A percentile compares a stretch with the other conserved stretches of the same genome.
Evolutionary conservation across 2,888 invertebrate species (phyloP).

Genomic region (Dryadula phaetusa): DNA sequence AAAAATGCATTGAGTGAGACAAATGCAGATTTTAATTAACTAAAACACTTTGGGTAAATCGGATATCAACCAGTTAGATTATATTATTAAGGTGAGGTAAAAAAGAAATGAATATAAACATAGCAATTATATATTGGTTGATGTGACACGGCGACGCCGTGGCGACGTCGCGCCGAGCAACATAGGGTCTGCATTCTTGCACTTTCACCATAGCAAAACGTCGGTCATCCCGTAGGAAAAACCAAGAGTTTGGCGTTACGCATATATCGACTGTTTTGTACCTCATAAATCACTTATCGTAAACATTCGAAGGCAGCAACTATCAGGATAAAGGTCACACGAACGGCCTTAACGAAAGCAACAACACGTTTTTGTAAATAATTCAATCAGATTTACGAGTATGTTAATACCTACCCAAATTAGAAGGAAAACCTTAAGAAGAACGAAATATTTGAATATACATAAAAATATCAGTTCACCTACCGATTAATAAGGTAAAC

Average conservation of each 20-base stretch:
- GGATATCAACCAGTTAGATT: slow-evolving; percentile 47
- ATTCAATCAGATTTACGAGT: slow-evolving; percentile 4
- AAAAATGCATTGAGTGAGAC: no score
- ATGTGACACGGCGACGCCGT: slow-evolving; percentile 43
- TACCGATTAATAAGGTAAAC: no score
- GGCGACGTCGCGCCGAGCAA: slow-evolving; percentile 47
- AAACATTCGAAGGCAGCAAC: slow-evolving; percentile 10
- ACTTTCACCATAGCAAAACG: slow-evolving; percentile 65
- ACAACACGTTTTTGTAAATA: not conserved
- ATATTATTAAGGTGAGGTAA: slow-evolving; percentile 51
- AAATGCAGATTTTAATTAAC: slow-evolving; percentile 40
- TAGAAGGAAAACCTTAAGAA: not conserved
- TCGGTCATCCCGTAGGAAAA: slow-evolving; percentile 41
- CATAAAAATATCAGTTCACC: not conserved
- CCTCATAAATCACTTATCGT: slow-evolving; percentile 49
- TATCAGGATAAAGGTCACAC: slow-evolving; percentile 23
- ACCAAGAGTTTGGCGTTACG: slow-evolving; percentile 54
- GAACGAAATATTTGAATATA: not conserved
- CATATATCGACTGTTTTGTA: slow-evolving; percentile 54
- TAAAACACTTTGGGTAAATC: slow-evolving; percentile 53
- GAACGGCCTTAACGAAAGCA: slow-evolving; percentile 21
- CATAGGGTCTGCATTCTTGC: slow-evolving; percentile 63
- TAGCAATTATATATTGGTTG: not conserved
- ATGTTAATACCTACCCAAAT: not conserved
- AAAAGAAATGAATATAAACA: slow-evolving; percentile 42